Conservation (phyloP, 2,113 vertebrate genomes). For the Anser cygnoides region DNA sequence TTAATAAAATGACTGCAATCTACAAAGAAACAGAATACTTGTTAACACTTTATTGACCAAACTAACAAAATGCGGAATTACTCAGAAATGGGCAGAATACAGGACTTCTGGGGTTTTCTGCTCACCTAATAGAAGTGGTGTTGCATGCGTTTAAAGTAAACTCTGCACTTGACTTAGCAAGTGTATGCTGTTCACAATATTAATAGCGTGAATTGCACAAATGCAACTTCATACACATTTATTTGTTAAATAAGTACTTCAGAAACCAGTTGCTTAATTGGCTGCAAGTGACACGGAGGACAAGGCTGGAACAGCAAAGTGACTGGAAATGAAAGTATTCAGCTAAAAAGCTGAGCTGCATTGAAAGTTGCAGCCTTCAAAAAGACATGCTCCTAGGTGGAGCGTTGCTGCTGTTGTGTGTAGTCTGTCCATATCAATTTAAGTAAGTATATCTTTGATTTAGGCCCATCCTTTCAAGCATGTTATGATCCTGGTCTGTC, state of each 20-base stretch:
- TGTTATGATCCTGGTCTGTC: constrained; percentile 5
- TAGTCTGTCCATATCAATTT: neutral
- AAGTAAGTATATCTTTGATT: neutral
- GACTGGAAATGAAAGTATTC: neutral
- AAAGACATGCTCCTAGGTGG: neutral
- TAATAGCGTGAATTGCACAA: neutral
- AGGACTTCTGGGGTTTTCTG: neutral
- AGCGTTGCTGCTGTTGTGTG: neutral
- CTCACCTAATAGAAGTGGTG: neutral
- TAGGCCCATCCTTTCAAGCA: neutral
- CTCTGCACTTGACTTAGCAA: neutral
- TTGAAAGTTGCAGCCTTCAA: neutral
- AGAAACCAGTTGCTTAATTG: neutral
- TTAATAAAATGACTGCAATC: neutral
- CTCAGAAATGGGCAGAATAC: neutral
- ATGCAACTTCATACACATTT: neutral
- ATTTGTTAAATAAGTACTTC: neutral
- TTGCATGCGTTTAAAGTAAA: neutral
- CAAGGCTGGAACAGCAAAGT: neutral
- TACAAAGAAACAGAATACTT: neutral
- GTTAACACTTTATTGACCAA: neutral
- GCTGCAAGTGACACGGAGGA: neutral
- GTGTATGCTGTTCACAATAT: neutral
- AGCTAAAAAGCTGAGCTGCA: neutral
- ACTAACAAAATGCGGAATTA: neutral